These are phyloP conservation scores for Cydia amplana DNA, from an alignment of 1,140 invertebrate species.

Conservation along the genomic window DNA sequence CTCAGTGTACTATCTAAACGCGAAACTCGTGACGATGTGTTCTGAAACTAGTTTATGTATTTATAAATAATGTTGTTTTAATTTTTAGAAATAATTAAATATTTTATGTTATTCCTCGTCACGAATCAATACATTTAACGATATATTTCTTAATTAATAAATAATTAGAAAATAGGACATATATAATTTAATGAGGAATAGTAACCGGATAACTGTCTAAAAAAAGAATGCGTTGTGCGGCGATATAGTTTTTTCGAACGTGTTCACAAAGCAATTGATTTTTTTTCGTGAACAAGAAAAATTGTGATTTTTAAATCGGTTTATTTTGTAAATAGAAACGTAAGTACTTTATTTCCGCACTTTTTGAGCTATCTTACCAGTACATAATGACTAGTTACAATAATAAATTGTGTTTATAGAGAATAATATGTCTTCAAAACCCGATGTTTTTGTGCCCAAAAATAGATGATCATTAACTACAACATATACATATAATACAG, in stretches of 20 bases:
- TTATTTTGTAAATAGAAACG: slow-evolving; percentile 23
- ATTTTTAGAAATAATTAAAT: not conserved
- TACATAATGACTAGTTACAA: not conserved
- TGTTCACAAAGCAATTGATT: slow-evolving; percentile 31
- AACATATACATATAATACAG: slow-evolving; percentile 11
- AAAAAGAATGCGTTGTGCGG: not conserved
- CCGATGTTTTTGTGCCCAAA: slow-evolving; percentile 26
- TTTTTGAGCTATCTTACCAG: not conserved
- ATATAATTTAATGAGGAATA: not conserved
- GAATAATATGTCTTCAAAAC: not conserved
- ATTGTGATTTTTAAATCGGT: slow-evolving; percentile 25
- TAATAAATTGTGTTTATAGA: not conserved
- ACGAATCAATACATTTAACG: too few species aligned
- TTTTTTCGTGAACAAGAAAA: slow-evolving; percentile 29
- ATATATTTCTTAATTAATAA: not conserved
- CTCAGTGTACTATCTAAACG: not conserved
- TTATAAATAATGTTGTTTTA: not conserved
- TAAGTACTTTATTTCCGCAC: not conserved
- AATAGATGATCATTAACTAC: slow-evolving; percentile 24
- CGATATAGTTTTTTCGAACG: slow-evolving; percentile 11
- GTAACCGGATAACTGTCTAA: not conserved
- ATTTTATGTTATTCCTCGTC: not conserved
- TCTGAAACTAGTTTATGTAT: not conserved
- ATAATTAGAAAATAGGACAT: not conserved
- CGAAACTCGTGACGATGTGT: not conserved